A percentile compares a stretch with the other conserved stretches of the same genome.
These are phyloP conservation scores for Acrocephalus scirpaceus DNA, from an alignment of 2,797 vertebrate genomes.

Conservation along the genomic window DNA sequence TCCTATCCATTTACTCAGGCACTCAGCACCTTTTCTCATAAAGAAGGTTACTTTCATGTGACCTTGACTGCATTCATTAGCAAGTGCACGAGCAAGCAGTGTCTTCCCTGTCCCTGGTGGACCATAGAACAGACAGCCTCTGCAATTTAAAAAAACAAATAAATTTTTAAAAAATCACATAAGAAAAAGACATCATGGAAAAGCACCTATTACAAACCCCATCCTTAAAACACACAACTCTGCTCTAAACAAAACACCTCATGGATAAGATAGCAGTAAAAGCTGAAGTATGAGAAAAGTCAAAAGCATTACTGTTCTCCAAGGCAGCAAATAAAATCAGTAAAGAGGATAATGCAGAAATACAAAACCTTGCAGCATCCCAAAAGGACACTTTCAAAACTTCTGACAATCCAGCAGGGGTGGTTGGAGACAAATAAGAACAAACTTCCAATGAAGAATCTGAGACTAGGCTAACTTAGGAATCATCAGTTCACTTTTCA, in stretches of 20 bases:
- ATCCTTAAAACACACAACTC: background rate
- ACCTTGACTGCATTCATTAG: conserved; percentile 91
- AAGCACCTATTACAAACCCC: background rate
- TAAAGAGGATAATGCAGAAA: background rate
- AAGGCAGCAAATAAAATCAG: background rate
- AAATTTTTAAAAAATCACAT: background rate
- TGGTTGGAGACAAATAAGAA: background rate
- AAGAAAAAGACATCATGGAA: background rate
- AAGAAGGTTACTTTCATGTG: conserved; percentile 90
- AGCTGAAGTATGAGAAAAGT: background rate
- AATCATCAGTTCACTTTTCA: background rate
- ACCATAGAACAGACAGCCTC: conserved; percentile 94
- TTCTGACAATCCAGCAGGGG: background rate
- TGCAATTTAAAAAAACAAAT: conserved; percentile 48
- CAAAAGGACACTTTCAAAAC: background rate
- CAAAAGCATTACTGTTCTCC: background rate
- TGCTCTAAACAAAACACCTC: background rate
- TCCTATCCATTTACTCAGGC: conserved; percentile 94
- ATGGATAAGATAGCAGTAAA: background rate
- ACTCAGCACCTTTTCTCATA: conserved; percentile 95
- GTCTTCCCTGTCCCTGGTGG: conserved; percentile 96
- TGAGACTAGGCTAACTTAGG: background rate
- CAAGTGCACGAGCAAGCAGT: conserved; percentile 90
- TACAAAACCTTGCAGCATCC: background rate
- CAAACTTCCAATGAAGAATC: background rate